Percentiles rank a stretch among this genome's conserved stretches.
Evolutionary conservation across 2,888 invertebrate species (phyloP).

Genomic region (Callinectes sapidus): DNA sequence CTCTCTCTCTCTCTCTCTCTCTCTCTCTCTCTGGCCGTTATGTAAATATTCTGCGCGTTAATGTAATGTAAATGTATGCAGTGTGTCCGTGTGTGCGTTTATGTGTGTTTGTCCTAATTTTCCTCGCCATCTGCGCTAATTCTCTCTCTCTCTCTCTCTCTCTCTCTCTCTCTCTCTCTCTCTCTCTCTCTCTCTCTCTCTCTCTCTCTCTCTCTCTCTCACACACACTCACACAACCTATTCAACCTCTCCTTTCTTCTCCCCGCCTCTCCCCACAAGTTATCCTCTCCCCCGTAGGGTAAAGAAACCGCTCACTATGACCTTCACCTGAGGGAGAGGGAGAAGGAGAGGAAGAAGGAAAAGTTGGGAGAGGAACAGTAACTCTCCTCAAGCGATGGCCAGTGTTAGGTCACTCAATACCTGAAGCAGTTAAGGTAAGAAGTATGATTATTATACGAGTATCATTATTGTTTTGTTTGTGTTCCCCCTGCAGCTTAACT

Average conservation of each 20-base stretch:
- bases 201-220: not conserved
- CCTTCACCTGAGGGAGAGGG: not conserved
- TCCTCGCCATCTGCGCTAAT: not conserved
- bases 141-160: not conserved
- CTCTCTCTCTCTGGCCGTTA: not conserved
- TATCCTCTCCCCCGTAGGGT: constrained; percentile 6
- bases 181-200: not conserved
- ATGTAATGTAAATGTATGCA: not conserved
- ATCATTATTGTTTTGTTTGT: not conserved
- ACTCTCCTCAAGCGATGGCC: not conserved
- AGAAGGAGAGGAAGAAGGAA: not conserved
- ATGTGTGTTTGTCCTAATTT: not conserved
- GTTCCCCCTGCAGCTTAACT: not conserved
- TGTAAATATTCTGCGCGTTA: not conserved
- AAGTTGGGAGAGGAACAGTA: not conserved
- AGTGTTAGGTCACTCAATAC: not conserved
- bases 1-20: constrained; percentile 35
- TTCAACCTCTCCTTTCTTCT: not conserved
- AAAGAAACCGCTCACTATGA: not conserved
- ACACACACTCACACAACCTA: not conserved
- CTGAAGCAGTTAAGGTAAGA: not conserved
- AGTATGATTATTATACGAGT: not conserved
- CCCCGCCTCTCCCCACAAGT: not conserved
- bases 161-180: not conserved
- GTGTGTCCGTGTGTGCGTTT: not conserved